Evolutionary conservation across 2,888 invertebrate species (phyloP), one percentile per base, ranked within the genome.

Genomic region (Drosophila tanythrix): DNA sequence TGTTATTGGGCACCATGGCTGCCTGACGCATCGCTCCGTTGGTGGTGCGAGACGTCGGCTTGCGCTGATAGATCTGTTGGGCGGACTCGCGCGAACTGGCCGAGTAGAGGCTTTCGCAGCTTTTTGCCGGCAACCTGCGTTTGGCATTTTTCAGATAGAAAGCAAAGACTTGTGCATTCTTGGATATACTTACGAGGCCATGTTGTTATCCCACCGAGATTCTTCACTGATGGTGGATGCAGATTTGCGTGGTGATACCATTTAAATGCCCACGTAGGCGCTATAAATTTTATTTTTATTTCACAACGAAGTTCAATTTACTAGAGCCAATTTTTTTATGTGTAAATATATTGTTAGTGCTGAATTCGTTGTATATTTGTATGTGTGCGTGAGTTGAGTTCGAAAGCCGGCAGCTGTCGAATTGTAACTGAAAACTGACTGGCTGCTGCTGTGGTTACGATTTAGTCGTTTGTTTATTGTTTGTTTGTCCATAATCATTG

Each of bases 81-180:
- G 91, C 92, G 1, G 93, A 93, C 50, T 92, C 92, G 68, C 91
- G 92, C 11, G 93, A 93, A 73, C 92, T 93, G 53, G 90, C 91
- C 27, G 93, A 93, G 79, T 93, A 93, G 2, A 94, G 88, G 71
- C 93, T 93, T 79, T 93, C 93, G 55, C 93, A 94, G 83, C 92
- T 94, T 86, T 93, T 94, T 1, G 92, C 89, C 35, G 92, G 86
- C 13, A 86, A 79, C 25, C 92, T 93, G 68, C 31, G 65, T 27
- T 31, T 51, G 29, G 50, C 35, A 51, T 25, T 68, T 35, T 57
- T 40, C 11, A 38, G 29, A 29, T 55, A 50, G 35, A 13, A 27
- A 8, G 10, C 46, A 15, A 29, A n/a, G 15, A 18, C 29, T 38
- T 43, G 13, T 18, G 38, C 57, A 10, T 35, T 15, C 46, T 53